Base-by-base conservation (phyloP, 2,113 vertebrate genomes). In the Hyla sarda region DNA sequence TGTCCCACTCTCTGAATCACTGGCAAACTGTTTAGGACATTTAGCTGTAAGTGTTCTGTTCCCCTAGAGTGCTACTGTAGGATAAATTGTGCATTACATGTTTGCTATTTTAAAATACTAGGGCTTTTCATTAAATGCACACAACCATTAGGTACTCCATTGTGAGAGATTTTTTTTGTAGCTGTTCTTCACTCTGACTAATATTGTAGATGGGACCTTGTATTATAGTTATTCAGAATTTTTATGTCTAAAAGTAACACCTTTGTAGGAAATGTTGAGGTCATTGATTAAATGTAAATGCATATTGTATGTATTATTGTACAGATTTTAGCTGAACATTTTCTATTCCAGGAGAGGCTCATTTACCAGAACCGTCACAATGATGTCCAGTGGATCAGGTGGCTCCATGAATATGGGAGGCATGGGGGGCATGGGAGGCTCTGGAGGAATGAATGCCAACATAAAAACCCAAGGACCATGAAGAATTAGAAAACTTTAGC, bases 401-500 rank as follows among this genome's bases (percentile, higher is more conserved):
- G 56, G 58, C 54, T 69, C 41, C 3, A 41, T 41, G 41, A 48
- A 48, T 48, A 30, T 41, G 6, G 69, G 82, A 21, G 72, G 67
- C 32, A 58, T 56, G 19, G 54, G 54, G 5, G 32, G 52, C 41
- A 41, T 41, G 41, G 41, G 41, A 58, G 21, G 77, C 12, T 58
- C 79, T n/a, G 81, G 65, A 54, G 65, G 50, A 28, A 28, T 50
- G 6, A 30, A 74, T 45, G 75, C 56, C 21, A 67, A 30, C 4
- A 58, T 41, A 48, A 85, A 48, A 85, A 69, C 78, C 5, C 54
- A 60, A 84, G 71, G 45, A 62, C 54, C 13, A 47, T 72, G 7
- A 72, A 80, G 16, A 67, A 80, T 19, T 86, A 86, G 37, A 9
- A 69, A 32, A 17, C 10, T 8, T 28, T 19, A 67, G 25, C 52